A percentile compares a stretch with the other conserved stretches of the same genome.
These are phyloP conservation scores for Halcyon smyrnensis DNA, from an alignment of 2,797 vertebrate genomes.

Conservation along the genomic window DNA sequence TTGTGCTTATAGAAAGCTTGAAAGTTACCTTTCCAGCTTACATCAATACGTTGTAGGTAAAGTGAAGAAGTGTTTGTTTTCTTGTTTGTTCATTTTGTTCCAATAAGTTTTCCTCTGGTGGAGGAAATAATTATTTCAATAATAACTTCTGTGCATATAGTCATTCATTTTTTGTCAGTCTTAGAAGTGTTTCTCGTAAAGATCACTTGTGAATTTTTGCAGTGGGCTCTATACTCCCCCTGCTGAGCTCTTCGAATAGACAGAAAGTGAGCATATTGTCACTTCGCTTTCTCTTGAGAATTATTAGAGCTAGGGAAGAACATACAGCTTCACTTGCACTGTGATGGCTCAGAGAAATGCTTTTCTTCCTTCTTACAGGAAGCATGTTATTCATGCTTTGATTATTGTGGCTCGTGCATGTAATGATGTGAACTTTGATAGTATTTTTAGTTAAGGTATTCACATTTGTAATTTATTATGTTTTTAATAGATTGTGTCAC, in stretches of 20 bases:
- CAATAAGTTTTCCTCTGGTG: background rate
- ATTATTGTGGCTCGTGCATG: background rate
- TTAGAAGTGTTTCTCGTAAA: background rate
- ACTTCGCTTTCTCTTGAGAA: background rate
- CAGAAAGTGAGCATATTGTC: background rate
- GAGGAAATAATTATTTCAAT: background rate
- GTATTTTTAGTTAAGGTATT: background rate
- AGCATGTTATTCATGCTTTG: background rate
- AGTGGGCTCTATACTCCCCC: slow-evolving; percentile 34
- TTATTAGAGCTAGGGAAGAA: background rate
- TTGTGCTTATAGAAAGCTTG: background rate
- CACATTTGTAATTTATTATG: background rate
- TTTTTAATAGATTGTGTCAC: background rate
- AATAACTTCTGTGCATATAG: background rate
- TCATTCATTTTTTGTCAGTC: background rate
- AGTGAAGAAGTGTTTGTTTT: background rate
- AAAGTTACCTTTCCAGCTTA: background rate
- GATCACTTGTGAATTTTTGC: background rate
- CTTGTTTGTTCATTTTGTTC: background rate
- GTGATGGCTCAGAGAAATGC: background rate
- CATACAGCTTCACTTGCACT: background rate
- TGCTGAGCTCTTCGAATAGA: slow-evolving; percentile 10
- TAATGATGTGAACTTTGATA: background rate
- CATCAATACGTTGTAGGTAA: background rate
- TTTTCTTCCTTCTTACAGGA: background rate